Conservation (phyloP, 30 jellyfish, hydroid and myxozoan species). For the Catostylus mosaicus region DNA sequence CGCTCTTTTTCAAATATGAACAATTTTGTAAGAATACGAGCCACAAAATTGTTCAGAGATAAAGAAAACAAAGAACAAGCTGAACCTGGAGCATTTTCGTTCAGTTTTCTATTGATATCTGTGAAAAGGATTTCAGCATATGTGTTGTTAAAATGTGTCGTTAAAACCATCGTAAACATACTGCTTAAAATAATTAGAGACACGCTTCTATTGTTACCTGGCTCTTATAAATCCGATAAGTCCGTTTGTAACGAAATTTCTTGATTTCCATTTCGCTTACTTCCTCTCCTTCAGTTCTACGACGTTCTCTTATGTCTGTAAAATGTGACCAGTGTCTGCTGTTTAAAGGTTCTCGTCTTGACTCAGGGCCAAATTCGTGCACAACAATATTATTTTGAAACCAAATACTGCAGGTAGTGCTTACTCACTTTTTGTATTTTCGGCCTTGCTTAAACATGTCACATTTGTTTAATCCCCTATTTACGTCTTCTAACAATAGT, state of each 20-base stretch:
- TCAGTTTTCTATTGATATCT: too few species aligned
- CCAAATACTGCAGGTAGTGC: conserved; percentile 52
- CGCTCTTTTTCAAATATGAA: too few species aligned
- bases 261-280: conserved; percentile 13
- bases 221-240: not conserved
- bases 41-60: too few species aligned
- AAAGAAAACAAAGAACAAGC: too few species aligned
- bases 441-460: not conserved
- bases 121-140: too few species aligned
- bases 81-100: too few species aligned
- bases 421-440: conserved; percentile 9
- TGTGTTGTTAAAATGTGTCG: too few species aligned
- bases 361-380: conserved; percentile 38
- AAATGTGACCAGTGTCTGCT: not conserved
- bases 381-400: not conserved
- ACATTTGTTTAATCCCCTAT: not conserved
- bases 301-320: not conserved
- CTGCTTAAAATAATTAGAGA: too few species aligned
- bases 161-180: too few species aligned
- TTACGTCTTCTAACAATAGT: not conserved
- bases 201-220: not conserved
- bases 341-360: not conserved
- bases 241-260: not conserved
- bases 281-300: not conserved
- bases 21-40: too few species aligned